Conservation (phyloP, 2,797 vertebrate genomes). For the Fistularia tabacaria region DNA sequence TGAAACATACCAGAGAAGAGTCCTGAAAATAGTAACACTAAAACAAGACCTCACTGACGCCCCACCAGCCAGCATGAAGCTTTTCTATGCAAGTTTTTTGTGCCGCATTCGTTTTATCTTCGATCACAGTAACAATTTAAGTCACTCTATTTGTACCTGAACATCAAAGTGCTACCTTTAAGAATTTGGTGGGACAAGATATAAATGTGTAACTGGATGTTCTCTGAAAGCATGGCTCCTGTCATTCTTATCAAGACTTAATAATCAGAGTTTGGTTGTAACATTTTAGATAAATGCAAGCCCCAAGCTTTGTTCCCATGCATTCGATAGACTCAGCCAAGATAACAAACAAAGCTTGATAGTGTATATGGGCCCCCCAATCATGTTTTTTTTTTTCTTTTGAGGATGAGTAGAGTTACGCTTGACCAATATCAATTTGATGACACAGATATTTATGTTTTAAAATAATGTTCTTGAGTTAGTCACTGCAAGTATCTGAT, state of each 20-base stretch:
- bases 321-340: conserved; percentile 69
- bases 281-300: conserved; percentile 67
- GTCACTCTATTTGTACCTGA: conserved; percentile 11
- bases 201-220: conserved; percentile 34
- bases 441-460: neutral
- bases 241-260: conserved; percentile 27
- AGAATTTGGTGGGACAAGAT: conserved; percentile 2
- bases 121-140: conserved; percentile 3
- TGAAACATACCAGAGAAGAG: conserved; percentile 56
- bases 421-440: neutral
- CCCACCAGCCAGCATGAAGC: conserved; percentile 15
- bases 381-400: conserved; percentile 32
- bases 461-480: neutral
- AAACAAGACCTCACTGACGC: conserved; percentile 39
- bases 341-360: conserved; percentile 72
- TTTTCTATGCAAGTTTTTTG: neutral
- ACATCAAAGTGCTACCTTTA: conserved; percentile 2
- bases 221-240: conserved; percentile 58
- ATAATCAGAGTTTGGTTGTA: conserved; percentile 57
- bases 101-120: conserved; percentile 20
- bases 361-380: conserved; percentile 71
- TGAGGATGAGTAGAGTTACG: conserved; percentile 5
- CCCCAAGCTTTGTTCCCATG: conserved; percentile 75
- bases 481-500: too few relatives aligned
- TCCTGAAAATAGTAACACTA: conserved; percentile 63